phyloP scores from a whole-genome alignment of 2,113 vertebrate genomes.

The Sander lucioperca region DNA sequence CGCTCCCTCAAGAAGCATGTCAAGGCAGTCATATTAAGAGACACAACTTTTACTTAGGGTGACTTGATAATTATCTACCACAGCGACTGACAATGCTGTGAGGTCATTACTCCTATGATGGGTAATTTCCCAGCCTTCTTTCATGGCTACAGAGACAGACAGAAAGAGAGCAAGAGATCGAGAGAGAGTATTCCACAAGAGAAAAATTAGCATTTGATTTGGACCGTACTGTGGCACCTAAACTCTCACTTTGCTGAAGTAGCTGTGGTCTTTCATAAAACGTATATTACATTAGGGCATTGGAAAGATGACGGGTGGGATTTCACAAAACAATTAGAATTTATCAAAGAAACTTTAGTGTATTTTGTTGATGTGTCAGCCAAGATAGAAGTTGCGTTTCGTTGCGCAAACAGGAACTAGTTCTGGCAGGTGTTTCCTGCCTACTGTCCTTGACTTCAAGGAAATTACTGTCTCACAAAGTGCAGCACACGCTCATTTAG shows the following conservation, averaged over 20 bases:
- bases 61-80: slow-evolving; percentile 48
- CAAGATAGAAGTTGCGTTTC: slow-evolving; percentile 18
- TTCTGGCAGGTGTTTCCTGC: slow-evolving; percentile 36
- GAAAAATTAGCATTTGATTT: slow-evolving; percentile 56
- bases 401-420: slow-evolving; percentile 14
- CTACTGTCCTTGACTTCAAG: slow-evolving; percentile 37
- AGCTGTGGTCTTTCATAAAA: slow-evolving; percentile 65
- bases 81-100: slow-evolving; percentile 8
- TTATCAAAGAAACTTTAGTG: slow-evolving; percentile 58
- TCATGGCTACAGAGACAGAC: background rate
- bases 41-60: background rate
- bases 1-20: slow-evolving; percentile 12
- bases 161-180: background rate
- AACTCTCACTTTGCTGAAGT: slow-evolving; percentile 35
- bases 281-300: slow-evolving; percentile 72
- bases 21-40: slow-evolving; percentile 17
- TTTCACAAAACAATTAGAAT: slow-evolving; percentile 69
- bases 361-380: slow-evolving; percentile 57
- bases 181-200: slow-evolving; percentile 10
- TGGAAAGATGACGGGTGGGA: slow-evolving; percentile 58
- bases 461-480: slow-evolving; percentile 40
- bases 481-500: slow-evolving; percentile 17
- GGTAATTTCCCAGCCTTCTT: slow-evolving; percentile 31
- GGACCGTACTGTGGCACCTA: background rate
- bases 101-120: slow-evolving; percentile 15